Base-by-base conservation (phyloP, 2,888 invertebrate genomes). In the Scaptomyza reducta region DNA sequence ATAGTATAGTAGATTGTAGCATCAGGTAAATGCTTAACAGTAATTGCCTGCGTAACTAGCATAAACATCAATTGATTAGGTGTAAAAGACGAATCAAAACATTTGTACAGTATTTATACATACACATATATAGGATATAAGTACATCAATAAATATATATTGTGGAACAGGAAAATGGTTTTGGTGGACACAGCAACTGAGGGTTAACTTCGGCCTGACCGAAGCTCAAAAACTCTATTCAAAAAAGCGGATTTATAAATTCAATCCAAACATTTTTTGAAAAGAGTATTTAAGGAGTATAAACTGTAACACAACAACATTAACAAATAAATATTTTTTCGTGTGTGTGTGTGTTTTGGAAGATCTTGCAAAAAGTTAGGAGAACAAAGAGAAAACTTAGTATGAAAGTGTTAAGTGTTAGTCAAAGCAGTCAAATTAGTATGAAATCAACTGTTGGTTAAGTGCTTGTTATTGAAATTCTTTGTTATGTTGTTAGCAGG, bases 1-100 rank as follows among this genome's bases (percentile, higher is more conserved):
- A 50, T 22, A n/a, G 9, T 38, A 38, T 25, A 33, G 13, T 50
- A 33, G 22, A 49, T 49, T 33, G n/a, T 41, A 45, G 68, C 40
- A 70, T 47, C 63, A 47, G 55, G 16, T 49, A 56, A 31, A 47
- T 60, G 63, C 53, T 65, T 50, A 68, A 40, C 49, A 51, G 16
- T 60, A 68, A 64, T 49, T 78, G 70, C 70, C 58, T 61, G 57
- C 64, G 14, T 69, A 74, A 74, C 69, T 79, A 67, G 69, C 79
- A 74, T 29, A 38, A 80, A 80, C 79, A 80, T 47, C 45, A 79
- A 77, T 69, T 51, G 51, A 74, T 74, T 66, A 75, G 50, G 72
- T 67, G 68, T 54, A 59, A 79, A 65, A 65, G 74, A 63, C 66
- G 63, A 68, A 73, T 62, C 70, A 76, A 47, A 82, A 81, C 77